Evolutionary conservation across 2,113 vertebrate genomes (phyloP), one percentile per base, ranked within the genome.

Genomic region (Malurus melanocephalus): DNA sequence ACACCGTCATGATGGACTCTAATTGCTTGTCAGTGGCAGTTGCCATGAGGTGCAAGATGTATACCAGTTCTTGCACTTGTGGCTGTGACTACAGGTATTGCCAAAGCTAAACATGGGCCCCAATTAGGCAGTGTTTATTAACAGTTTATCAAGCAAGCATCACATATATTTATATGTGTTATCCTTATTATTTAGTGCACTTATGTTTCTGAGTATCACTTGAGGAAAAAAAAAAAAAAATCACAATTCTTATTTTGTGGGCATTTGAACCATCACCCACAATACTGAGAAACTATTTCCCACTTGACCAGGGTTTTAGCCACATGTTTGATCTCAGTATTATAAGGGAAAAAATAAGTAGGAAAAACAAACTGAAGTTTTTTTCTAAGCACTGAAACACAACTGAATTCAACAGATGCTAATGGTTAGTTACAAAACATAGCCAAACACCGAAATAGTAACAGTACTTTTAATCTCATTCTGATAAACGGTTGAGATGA

Each of bases 1-100:
- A 97, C 94, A 96, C 94, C 94, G 69, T 92, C 96, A 97, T 98
- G 97, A 99, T 97, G 96, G 98, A 97, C 91, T 96, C 97, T 98
- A 98, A 99, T 98, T 98, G 98, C 97, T 96, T 96, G 94, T 97
- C 97, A 95, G 93, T 92, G 95, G 95, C 96, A 89, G 91, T 88
- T 76, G 95, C 95, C 96, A 95, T 95, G 97, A 97, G 97, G 97
- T 11, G 4, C 38, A 89, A 94, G 87, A 94, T 90, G 32, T 55
- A 83, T 80, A 71, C 89, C 64, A 68, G 62, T 84, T 91, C 86
- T 93, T 93, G 80, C 91, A 95, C 64, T 71, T 57, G 71, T 80
- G 80, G 72, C 49, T 91, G 28, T 27, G 60, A 28, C 83, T 80
- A 88, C 53, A 82, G 52, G 80, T 94, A 93, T 11, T 67, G 27